Conservation (phyloP, 2,113 vertebrate genomes). For the Philantomba maxwellii region DNA sequence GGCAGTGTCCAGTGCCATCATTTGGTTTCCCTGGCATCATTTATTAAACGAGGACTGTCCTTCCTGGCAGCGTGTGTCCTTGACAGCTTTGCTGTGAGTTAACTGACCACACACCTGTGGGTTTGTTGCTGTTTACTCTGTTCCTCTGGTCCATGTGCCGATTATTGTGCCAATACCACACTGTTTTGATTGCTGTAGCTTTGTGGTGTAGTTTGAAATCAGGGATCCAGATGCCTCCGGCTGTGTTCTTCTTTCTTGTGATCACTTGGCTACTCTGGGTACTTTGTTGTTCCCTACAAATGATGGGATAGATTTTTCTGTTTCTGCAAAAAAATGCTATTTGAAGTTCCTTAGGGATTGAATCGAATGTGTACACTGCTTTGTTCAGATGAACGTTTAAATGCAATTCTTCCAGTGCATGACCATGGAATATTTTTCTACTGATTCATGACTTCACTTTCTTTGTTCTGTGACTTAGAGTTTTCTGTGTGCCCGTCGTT, state of each 20-base stretch:
- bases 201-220: neutral
- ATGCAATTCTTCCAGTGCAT: neutral
- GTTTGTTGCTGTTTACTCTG: neutral
- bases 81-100: neutral
- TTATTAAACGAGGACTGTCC: neutral
- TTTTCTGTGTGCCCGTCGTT: neutral
- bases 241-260: neutral
- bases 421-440: neutral
- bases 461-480: neutral
- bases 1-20: fast-evolving
- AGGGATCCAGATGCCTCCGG: neutral
- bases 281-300: neutral
- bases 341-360: neutral
- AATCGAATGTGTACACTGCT: neutral
- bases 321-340: neutral
- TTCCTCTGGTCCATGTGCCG: neutral
- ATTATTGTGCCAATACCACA: neutral
- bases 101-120: neutral
- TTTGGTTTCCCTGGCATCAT: neutral
- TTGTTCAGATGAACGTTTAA: neutral
- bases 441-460: neutral
- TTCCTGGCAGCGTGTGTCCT: neutral
- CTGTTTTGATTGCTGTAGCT: neutral
- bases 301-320: neutral
- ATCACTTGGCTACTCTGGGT: neutral